Base-by-base conservation (phyloP, 2,888 invertebrate genomes). In the Drosophila kuntzei region DNA sequence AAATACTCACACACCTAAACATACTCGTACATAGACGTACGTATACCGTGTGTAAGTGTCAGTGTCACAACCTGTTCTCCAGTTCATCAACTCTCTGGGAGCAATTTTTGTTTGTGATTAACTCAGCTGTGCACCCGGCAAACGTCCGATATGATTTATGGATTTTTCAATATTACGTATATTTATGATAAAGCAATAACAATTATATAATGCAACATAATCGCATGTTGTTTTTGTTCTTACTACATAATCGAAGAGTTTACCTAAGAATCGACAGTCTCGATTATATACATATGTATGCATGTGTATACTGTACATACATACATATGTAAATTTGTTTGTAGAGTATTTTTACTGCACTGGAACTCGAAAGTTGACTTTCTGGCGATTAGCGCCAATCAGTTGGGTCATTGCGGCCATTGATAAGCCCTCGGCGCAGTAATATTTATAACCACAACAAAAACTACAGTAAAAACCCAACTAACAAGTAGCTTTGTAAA, bases 61-160 rank as follows among this genome's bases (percentile, higher is more conserved):
- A 43, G 58, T 59, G 43, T 46, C 57, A 68, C 86, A 89, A 83
- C 83, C 88, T 89, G 87, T 85, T 83, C 75, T 69, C 70, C 68
- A 76, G 71, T 57, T 47, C n/a, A 11, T 8, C 14, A 27, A 18
- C 44, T 46, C 9, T 29, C 39, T 39, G 32, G 32, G 54, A 44
- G 2, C 14, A 29, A 27, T 32, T 65, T 50, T 63, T 63, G 53
- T 68, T 58, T 61, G 59, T 22, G 18, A 37, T 61, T 27, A 16
- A 37, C 57, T 71, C 80, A 83, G 80, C 80, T 83, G 80, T 57
- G 57, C 36, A 12, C 39, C 76, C 76, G 76, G 72, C 54, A 54
- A 37, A 41, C 44, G 34, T 43, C 39, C 58, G 70, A 87, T 76
- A 77, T 67, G 65, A 70, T 16, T 60, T 61, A 76, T 76, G 58